Base-by-base conservation (phyloP, 2,888 invertebrate genomes). In the Encarsia formosa region DNA sequence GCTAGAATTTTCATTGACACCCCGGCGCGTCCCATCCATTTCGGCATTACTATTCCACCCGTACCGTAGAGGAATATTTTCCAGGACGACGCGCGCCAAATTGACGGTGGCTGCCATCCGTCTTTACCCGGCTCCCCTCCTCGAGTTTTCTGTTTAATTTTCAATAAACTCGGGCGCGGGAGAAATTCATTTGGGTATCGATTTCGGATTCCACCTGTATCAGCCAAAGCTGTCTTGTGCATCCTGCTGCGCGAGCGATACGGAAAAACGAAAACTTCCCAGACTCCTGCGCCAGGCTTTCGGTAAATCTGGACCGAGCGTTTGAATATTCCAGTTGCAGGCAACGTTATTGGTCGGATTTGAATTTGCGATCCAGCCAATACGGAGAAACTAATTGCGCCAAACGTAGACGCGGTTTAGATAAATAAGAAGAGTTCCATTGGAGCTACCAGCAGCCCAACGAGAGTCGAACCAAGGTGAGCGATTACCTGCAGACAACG, bases 1-100 rank as follows among this genome's bases (percentile, higher is more conserved):
- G 16, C 15, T 40, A 23, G 47, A 47, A 47, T 40, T 47, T 40
- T 34, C 18, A 47, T 47, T 15, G 47, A 40, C 24, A 47, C 39
- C 31, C 39, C 31, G 13, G 15, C 6, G 6, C 6, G 26, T 23
- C 32, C 43, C 32, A 32, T 43, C 34, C 32, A 34, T 43, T 34
- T 44, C 38, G 38, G 16, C 46, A 47, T 47, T 47, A 47, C 39
- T 39, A 47, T 47, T 47, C 46, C 39, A 35, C 13, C 19, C 3
- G n/a, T 13, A n/a, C n/a, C 31, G 29, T 13, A 4, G 24, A 13
- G 11, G n/a, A n/a, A n/a, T n/a, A 24, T 19, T 26, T 11, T 16
- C n/a, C 16, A 11, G 15, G 15, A 5, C 13, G 15, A 15, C n/a
- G 22, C 19, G 29, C 41, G 41, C n/a, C n/a, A n/a, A n/a, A n/a